A percentile compares a stretch with the other conserved stretches of the same genome.
Evolutionary conservation across 2,113 vertebrate species (phyloP).

Genomic region (Myxocyprinus asiaticus): DNA sequence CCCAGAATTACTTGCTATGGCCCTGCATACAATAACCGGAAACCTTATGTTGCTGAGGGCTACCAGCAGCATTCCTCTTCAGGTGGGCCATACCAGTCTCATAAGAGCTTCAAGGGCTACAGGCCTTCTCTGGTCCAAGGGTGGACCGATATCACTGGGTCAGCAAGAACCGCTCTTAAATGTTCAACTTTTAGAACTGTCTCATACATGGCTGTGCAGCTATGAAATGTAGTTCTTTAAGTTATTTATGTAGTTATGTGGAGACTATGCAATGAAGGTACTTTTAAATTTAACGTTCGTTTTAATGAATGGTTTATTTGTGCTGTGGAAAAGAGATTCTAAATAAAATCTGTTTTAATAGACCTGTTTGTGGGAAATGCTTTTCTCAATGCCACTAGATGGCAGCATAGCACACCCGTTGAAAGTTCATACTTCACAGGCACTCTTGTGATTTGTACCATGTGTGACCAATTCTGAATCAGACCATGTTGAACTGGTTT

Average conservation of each 20-base stretch:
- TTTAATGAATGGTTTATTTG: slow-evolving; percentile 30
- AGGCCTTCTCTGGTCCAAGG: slow-evolving; percentile 74
- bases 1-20: too few species aligned
- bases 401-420: background rate
- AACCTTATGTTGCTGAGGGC: slow-evolving; percentile 63
- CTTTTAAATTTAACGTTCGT: slow-evolving; percentile 1
- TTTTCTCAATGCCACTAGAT: slow-evolving; percentile 16
- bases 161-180: slow-evolving; percentile 76
- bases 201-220: background rate
- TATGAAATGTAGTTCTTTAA: background rate
- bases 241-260: slow-evolving; percentile 5
- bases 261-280: slow-evolving; percentile 20
- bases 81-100: slow-evolving; percentile 57
- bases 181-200: background rate
- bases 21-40: slow-evolving; percentile 71
- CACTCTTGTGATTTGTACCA: too few species aligned
- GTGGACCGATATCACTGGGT: slow-evolving; percentile 95
- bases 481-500: too few species aligned
- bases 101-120: slow-evolving; percentile 71
- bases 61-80: slow-evolving; percentile 53
- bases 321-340: slow-evolving; percentile 19
- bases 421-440: too few species aligned
- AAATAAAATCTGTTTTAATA: slow-evolving; percentile 43
- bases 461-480: too few species aligned
- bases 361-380: background rate